Evolutionary conservation across 2,797 vertebrate genomes (phyloP).

Genomic region (Takifugu ocellatus): DNA sequence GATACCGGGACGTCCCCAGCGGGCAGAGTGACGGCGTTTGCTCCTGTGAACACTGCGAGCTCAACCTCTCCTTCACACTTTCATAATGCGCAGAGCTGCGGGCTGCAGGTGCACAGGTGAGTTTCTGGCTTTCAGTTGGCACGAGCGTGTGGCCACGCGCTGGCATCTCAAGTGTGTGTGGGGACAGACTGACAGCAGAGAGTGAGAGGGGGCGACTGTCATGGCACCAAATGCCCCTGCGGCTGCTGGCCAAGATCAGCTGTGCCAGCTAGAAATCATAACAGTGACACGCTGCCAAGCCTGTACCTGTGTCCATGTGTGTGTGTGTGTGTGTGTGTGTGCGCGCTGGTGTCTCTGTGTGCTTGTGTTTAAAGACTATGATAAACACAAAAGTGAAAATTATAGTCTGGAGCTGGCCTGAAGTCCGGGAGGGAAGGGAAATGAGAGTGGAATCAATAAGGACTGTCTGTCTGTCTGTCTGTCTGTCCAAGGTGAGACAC

Average conservation of each 20-base stretch:
- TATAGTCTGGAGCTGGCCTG: conserved; percentile 14
- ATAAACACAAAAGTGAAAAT: conserved; percentile 28
- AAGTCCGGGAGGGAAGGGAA: conserved; percentile 13
- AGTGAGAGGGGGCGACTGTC: conserved; percentile 39
- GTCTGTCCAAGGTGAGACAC: conserved; percentile 49
- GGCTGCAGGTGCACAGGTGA: conserved; percentile 1
- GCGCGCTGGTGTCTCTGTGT: conserved; percentile 9
- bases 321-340: conserved; percentile 28
- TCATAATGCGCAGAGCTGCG: neutral
- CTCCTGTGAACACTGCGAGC: conserved; percentile 4
- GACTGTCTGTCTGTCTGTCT: conserved; percentile 16
- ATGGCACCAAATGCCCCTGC: conserved; percentile 27
- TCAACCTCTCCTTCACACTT: conserved; percentile 25
- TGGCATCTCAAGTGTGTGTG: conserved; percentile 10
- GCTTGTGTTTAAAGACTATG: conserved; percentile 5
- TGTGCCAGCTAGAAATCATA: conserved; percentile 20
- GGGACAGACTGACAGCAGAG: conserved; percentile 8
- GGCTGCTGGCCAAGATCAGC: conserved; percentile 37
- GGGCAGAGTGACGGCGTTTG: neutral
- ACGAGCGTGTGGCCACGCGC: neutral
- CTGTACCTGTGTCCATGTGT: conserved; percentile 19
- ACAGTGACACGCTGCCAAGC: conserved; percentile 16
- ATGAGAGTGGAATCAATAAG: conserved; percentile 25
- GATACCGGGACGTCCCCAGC: too few species aligned
- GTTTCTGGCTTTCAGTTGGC: neutral